Conservation (phyloP, 2,888 invertebrate species). For the Holacanthella duospinosa region DNA sequence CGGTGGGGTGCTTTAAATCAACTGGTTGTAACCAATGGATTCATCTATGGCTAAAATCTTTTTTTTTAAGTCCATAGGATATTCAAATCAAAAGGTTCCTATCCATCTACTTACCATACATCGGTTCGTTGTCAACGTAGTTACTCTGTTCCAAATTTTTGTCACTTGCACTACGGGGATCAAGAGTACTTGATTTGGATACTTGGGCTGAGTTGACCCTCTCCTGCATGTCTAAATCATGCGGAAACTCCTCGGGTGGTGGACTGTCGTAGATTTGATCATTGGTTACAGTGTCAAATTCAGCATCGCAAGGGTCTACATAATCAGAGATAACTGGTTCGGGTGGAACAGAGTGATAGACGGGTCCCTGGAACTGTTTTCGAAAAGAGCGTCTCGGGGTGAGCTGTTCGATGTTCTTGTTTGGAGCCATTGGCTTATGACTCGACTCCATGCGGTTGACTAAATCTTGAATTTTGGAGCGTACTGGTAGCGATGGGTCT, state of each 20-base stretch:
- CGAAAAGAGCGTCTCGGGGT: constrained; percentile 28
- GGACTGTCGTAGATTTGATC: constrained; percentile 38
- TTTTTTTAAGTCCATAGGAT: too few relatives aligned
- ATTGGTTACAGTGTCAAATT: constrained; percentile 24
- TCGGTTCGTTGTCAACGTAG: constrained; percentile 37
- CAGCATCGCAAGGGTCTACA: constrained; percentile 35
- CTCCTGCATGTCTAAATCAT: constrained; percentile 16
- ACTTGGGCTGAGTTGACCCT: background rate
- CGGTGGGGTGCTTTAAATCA: too few relatives aligned
- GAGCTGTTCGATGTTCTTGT: constrained; percentile 27
- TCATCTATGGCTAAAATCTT: too few relatives aligned
- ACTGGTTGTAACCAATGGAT: too few relatives aligned
- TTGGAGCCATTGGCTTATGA: constrained; percentile 25
- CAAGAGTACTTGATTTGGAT: constrained; percentile 10
- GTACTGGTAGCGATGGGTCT: constrained; percentile 31
- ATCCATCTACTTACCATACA: constrained; percentile 41
- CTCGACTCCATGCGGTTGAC: constrained; percentile 36
- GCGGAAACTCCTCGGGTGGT: constrained; percentile 28
- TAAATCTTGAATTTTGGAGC: constrained; percentile 36
- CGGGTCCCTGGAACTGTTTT: constrained; percentile 14
- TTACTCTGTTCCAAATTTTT: background rate
- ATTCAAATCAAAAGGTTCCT: too few relatives aligned
- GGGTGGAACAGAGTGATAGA: constrained; percentile 3
- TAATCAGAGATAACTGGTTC: constrained; percentile 34
- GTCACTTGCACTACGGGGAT: background rate